These are phyloP conservation scores for Gonocerus acuteangulatus DNA, from an alignment of 2,888 invertebrate species.

Conservation along the genomic window DNA sequence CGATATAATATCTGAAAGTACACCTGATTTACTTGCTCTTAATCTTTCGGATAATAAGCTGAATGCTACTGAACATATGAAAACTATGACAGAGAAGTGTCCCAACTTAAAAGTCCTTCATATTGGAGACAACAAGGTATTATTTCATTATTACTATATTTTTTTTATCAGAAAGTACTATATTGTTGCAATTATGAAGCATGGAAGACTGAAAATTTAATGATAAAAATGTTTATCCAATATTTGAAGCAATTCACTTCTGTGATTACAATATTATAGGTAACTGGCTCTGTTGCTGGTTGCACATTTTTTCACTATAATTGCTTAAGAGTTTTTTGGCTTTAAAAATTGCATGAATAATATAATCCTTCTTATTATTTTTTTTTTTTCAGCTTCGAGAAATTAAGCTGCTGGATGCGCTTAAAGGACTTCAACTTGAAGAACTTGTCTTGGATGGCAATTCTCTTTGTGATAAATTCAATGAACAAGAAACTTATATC, in stretches of 20 bases:
- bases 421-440: constrained; percentile 62
- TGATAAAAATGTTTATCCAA: no score
- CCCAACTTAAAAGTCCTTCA: constrained; percentile 69
- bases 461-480: constrained; percentile 69
- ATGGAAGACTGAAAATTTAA: no score
- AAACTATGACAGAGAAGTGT: constrained; percentile 56
- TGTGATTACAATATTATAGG: no score
- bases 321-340: no score
- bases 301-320: no score
- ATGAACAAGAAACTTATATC: constrained; percentile 66
- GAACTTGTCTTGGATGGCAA: constrained; percentile 75
- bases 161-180: no score
- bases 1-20: constrained; percentile 73
- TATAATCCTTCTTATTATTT: no score
- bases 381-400: constrained; percentile 55
- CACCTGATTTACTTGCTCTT: constrained; percentile 72
- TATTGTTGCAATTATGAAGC: no score
- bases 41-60: constrained; percentile 76
- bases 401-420: constrained; percentile 54
- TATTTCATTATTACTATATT: not conserved
- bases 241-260: no score
- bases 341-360: no score
- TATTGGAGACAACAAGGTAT: constrained; percentile 72
- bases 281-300: no score
- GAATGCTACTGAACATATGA: constrained; percentile 58